Percentiles rank a stretch among this genome's conserved stretches.
These are phyloP conservation scores for Platorchestia sp. DNA, from an alignment of 1,140 invertebrate species.

Conservation along the genomic window DNA sequence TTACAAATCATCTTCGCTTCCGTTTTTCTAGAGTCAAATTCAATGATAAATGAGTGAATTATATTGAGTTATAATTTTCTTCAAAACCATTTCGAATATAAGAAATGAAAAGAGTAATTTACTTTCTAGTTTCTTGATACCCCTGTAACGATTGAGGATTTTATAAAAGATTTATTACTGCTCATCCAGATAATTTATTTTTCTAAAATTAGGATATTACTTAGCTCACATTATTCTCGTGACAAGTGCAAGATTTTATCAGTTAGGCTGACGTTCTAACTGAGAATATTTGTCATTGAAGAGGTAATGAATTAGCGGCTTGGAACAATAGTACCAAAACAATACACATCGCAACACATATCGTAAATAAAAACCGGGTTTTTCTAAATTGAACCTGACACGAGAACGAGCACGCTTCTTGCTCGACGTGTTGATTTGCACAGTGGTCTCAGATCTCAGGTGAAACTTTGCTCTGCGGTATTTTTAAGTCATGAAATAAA, in stretches of 20 bases:
- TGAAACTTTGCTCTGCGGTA: background rate
- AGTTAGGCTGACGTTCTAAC: background rate
- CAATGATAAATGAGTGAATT: too few species aligned
- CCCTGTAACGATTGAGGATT: too few species aligned
- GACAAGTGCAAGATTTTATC: background rate
- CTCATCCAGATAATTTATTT: background rate
- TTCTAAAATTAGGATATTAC: background rate
- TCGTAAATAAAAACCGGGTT: background rate
- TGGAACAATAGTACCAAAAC: too few species aligned
- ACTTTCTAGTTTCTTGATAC: too few species aligned
- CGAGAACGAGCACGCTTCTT: background rate
- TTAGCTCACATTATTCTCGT: background rate
- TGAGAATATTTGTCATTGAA: background rate
- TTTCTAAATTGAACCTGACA: background rate
- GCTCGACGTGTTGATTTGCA: too few species aligned
- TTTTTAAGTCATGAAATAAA: background rate
- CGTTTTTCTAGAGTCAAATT: too few species aligned
- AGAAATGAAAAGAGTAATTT: too few species aligned
- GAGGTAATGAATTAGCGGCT: background rate
- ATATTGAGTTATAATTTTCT: too few species aligned
- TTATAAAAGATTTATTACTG: too few species aligned
- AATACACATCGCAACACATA: too few species aligned
- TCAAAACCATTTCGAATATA: too few species aligned
- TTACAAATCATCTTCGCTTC: too few species aligned
- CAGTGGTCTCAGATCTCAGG: background rate